Conservation (phyloP, 2,888 invertebrate species). For the Mesoligia furuncula region DNA sequence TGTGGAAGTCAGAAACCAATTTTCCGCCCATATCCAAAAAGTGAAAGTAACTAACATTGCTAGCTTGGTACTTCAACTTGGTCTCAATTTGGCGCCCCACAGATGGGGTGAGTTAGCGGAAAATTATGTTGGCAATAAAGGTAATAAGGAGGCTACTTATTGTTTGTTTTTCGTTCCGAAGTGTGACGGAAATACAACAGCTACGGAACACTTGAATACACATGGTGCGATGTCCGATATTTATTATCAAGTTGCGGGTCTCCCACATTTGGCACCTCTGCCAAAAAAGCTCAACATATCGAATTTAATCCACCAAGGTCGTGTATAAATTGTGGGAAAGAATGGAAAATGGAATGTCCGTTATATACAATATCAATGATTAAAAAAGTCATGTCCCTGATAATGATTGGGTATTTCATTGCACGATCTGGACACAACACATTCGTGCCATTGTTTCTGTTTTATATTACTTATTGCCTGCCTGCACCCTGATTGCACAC, state of each 20-base stretch:
- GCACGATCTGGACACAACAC: background rate
- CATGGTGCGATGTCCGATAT: constrained; percentile 62
- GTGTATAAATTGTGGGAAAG: constrained; percentile 27
- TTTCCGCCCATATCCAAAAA: constrained; percentile 31
- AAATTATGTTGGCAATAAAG: constrained; percentile 76
- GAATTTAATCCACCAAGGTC: constrained; percentile 63
- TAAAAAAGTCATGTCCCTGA: constrained; percentile 9
- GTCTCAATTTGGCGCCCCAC: constrained; percentile 48
- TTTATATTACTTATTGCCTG: background rate
- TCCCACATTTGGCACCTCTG: constrained; percentile 65
- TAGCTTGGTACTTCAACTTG: constrained; percentile 47
- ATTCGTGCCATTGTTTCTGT: background rate
- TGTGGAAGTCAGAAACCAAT: constrained; percentile 33
- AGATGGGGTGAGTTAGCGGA: constrained; percentile 60
- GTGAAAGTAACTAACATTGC: constrained; percentile 36
- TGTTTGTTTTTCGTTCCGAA: constrained; percentile 52
- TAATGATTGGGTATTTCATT: constrained; percentile 5
- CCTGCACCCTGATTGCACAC: background rate
- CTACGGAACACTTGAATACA: constrained; percentile 56
- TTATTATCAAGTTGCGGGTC: constrained; percentile 66
- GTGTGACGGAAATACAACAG: constrained; percentile 55
- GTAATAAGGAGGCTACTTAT: constrained; percentile 71
- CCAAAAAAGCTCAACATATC: constrained; percentile 60
- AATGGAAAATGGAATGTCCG: constrained; percentile 23
- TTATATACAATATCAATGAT: background rate